phyloP scores from a whole-genome alignment of 2,888 invertebrate species.

The Rhagonycha lutea region DNA sequence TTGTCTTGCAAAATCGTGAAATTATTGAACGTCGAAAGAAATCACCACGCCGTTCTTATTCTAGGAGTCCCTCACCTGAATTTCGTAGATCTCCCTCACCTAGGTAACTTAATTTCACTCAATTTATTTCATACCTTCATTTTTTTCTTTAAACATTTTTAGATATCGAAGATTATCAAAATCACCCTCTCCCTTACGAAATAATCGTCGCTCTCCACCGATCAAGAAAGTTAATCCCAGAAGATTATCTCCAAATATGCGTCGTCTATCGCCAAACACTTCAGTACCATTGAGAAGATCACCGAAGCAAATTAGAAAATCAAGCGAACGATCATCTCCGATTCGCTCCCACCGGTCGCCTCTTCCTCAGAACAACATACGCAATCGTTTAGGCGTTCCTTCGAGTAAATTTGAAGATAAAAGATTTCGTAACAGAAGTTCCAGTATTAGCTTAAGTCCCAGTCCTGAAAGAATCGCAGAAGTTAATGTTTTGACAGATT shows the following conservation, averaged over 20 bases:
- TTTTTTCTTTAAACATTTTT: not conserved
- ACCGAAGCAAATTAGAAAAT: slow-evolving; percentile 19
- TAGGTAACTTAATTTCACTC: slow-evolving; percentile 38
- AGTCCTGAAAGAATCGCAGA: slow-evolving; percentile 33
- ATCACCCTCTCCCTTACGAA: slow-evolving; percentile 19
- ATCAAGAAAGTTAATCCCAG: slow-evolving; percentile 3
- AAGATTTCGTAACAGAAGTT: slow-evolving; percentile 14
- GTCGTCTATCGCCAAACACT: slow-evolving; percentile 10
- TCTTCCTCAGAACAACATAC: slow-evolving; percentile 32
- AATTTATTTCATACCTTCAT: not conserved
- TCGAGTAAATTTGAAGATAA: not conserved
- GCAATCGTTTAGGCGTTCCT: slow-evolving; percentile 40
- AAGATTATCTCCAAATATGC: slow-evolving; percentile 13
- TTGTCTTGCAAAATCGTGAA: slow-evolving; percentile 53
- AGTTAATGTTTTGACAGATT: slow-evolving; percentile 45
- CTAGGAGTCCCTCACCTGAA: slow-evolving; percentile 51
- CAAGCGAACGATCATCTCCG: slow-evolving; percentile 6
- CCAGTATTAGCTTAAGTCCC: slow-evolving; percentile 31
- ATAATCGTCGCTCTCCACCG: slow-evolving; percentile 40
- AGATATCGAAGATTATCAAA: slow-evolving; percentile 4
- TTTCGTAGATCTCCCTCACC: slow-evolving; percentile 41
- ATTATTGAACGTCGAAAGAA: slow-evolving; percentile 53
- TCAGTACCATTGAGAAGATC: slow-evolving; percentile 7
- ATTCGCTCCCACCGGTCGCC: slow-evolving; percentile 14
- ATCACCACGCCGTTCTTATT: slow-evolving; percentile 51